A percentile compares a stretch with the other conserved stretches of the same genome.
These are phyloP conservation scores for Crenichthys baileyi DNA, from an alignment of 2,797 vertebrate species.

Conservation along the genomic window DNA sequence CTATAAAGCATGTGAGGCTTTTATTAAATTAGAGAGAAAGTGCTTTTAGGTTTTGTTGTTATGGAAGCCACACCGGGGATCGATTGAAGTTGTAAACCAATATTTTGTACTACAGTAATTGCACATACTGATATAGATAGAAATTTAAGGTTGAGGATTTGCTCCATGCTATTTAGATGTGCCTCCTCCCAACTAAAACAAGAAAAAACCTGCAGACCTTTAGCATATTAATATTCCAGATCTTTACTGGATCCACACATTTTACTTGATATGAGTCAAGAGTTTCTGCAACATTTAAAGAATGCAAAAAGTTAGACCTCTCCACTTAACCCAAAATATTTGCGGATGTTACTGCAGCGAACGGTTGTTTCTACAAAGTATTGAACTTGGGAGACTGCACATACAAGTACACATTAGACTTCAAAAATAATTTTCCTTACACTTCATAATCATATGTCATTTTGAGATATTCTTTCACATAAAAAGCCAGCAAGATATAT, in stretches of 20 bases:
- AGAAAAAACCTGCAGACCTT: not conserved
- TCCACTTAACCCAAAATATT: not conserved
- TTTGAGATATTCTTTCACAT: not conserved
- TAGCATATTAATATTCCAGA: not conserved
- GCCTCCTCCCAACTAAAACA: not conserved
- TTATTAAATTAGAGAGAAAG: slow-evolving; percentile 82
- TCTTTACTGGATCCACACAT: not conserved
- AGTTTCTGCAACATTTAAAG: not conserved
- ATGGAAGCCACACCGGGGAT: slow-evolving; percentile 56
- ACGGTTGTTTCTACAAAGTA: not conserved
- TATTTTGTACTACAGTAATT: slow-evolving; percentile 59
- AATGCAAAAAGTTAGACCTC: not conserved
- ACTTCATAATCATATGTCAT: not conserved
- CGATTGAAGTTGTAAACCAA: slow-evolving; percentile 61
- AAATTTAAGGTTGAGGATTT: not conserved
- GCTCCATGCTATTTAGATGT: not conserved
- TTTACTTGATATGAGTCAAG: not conserved
- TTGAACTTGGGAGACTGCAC: not conserved
- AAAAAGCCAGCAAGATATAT: not conserved
- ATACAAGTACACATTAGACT: not conserved
- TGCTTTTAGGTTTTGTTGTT: slow-evolving; percentile 69
- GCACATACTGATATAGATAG: slow-evolving; percentile 24
- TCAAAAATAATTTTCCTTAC: not conserved
- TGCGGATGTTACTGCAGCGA: not conserved
- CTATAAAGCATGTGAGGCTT: slow-evolving; percentile 82